Evolutionary conservation across 2,888 invertebrate genomes (phyloP).

Genomic region (Charanyca ferruginea): DNA sequence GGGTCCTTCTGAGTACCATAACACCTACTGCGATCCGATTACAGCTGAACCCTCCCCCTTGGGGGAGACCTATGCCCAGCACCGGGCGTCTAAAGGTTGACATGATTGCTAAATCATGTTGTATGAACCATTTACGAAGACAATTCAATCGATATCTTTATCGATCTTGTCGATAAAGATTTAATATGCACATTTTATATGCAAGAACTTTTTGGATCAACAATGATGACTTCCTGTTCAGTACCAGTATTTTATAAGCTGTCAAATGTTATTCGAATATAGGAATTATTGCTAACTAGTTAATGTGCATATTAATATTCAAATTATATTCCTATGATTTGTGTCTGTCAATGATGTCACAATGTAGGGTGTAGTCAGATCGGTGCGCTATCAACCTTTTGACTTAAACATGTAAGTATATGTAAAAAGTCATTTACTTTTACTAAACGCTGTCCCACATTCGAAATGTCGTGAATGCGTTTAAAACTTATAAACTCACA

Average conservation of each 20-base stretch:
- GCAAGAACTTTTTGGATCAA: neutral
- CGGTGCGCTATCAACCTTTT: neutral
- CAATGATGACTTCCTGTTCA: slow-evolving; percentile 15
- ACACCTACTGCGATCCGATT: too few species aligned
- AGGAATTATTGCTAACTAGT: neutral
- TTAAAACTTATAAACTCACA: too few species aligned
- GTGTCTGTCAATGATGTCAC: neutral
- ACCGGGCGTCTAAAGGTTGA: too few species aligned
- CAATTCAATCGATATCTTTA: neutral
- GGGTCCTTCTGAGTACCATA: too few species aligned
- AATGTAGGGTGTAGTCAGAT: neutral
- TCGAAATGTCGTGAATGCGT: too few species aligned
- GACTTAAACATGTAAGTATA: too few species aligned
- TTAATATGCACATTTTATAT: slow-evolving; percentile 4
- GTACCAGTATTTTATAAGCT: slow-evolving; percentile 1
- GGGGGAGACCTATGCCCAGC: too few species aligned
- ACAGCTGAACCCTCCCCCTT: too few species aligned
- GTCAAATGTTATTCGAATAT: slow-evolving; percentile 16
- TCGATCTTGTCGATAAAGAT: neutral
- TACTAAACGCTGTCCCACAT: too few species aligned
- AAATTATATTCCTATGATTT: neutral
- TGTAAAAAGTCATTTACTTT: too few species aligned
- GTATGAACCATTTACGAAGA: neutral
- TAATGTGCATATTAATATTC: neutral
- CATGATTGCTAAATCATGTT: neutral